Percentiles rank a stretch among this genome's conserved stretches.
Evolutionary conservation across 2,888 invertebrate species (phyloP).

Genomic region (Incurvaria masculella): DNA sequence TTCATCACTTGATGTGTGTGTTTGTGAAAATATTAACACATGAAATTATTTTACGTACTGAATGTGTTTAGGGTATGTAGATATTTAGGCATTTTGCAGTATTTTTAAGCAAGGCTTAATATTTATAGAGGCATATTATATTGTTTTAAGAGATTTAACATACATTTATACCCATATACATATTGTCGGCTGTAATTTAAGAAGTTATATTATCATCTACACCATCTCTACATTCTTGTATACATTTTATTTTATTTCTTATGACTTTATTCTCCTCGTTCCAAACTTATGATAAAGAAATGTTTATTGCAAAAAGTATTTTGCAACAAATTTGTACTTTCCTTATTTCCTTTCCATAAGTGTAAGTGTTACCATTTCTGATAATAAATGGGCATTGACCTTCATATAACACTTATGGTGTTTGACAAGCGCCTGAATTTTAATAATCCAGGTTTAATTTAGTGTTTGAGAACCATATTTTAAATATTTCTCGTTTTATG

Average conservation of each 20-base stretch:
- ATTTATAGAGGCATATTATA: slow-evolving; percentile 25
- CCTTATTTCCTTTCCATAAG: too few species aligned
- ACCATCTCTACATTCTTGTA: slow-evolving; percentile 18
- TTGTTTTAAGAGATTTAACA: slow-evolving; percentile 20
- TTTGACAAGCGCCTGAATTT: not conserved
- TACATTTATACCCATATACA: not conserved
- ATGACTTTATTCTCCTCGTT: slow-evolving; percentile 40
- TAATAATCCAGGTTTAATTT: too few species aligned
- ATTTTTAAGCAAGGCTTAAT: slow-evolving; percentile 9
- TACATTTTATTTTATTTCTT: slow-evolving; percentile 24
- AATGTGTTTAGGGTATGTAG: not conserved
- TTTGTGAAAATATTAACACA: slow-evolving; percentile 1
- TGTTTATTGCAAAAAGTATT: too few species aligned
- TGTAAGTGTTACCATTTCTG: not conserved
- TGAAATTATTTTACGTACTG: not conserved
- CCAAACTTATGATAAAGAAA: too few species aligned
- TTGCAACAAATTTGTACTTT: too few species aligned
- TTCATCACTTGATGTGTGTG: not conserved
- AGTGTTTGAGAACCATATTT: too few species aligned
- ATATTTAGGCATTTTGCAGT: slow-evolving; percentile 1
- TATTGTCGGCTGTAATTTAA: too few species aligned
- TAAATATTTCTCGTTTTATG: too few species aligned
- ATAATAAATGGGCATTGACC: not conserved
- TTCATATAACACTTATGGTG: not conserved
- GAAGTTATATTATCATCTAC: too few species aligned